Evolutionary conservation across 2,113 vertebrate genomes (phyloP).

Genomic region (Pristiophorus japonicus): DNA sequence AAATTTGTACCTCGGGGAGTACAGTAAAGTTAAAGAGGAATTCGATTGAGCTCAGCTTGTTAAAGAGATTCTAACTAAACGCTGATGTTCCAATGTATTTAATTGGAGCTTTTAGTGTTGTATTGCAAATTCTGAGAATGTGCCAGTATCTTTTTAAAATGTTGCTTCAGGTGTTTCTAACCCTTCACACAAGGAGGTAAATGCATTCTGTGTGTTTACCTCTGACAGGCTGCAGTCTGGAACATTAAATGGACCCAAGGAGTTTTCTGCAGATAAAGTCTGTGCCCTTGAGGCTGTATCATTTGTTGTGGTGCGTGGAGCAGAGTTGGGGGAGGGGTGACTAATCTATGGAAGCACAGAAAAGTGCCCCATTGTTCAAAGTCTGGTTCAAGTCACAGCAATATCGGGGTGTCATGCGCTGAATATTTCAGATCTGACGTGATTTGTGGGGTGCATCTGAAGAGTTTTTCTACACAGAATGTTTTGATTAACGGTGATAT

Average conservation of each 20-base stretch:
- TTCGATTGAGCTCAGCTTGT: background rate
- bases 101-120: too few relatives aligned
- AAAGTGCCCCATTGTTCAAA: conserved; percentile 6
- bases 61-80: background rate
- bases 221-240: background rate
- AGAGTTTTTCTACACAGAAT: background rate
- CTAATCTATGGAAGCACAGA: background rate
- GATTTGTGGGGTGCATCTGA: background rate
- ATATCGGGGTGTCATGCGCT: background rate
- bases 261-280: background rate
- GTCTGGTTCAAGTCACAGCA: background rate
- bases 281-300: background rate
- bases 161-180: too few relatives aligned
- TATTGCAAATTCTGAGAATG: background rate
- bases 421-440: background rate
- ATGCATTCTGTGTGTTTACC: background rate
- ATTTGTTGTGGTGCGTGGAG: background rate
- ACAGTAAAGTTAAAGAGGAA: background rate
- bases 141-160: background rate
- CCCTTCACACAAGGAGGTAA: background rate
- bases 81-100: background rate
- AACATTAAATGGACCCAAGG: background rate
- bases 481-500: background rate
- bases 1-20: background rate
- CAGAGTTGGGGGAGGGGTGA: background rate